Evolutionary conservation across 2,888 invertebrate genomes (phyloP), one percentile per base, ranked within the genome.

Genomic region (Dysmachus trigonus): DNA sequence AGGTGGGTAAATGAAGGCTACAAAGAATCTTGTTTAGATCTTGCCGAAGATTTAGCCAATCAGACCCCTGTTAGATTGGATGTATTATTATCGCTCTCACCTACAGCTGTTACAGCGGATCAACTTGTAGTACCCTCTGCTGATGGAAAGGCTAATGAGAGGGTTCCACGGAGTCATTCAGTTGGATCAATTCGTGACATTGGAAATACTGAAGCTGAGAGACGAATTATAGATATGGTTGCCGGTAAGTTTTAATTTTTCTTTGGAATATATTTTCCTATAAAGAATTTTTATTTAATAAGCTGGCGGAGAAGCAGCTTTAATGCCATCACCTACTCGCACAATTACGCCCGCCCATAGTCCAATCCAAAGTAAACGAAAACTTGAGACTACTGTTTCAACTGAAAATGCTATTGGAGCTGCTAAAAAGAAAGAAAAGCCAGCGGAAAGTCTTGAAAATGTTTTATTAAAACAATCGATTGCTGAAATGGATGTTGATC

Each of bases 1-100:
- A 93, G 93, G 38, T 99, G 99, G 99, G 97, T 99, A 87, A 99
- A 99, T 91, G 94, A 95, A 89, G 96, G 95, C 0, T 97, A 96
- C 90, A 94, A 95, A 88, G 95, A 95, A 47, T 96, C 95, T 72
- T 97, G 98, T 91, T 93, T 98, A 87, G 96, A 96, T 88, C 94
- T 96, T 89, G 96, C 98, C 0, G 97, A 98, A 91, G 96, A 96
- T 89, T 92, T 98, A 88, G 98, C 98, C 31, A 97, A 97, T 89
- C 96, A 97, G 92, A 98, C 98, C 1, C 98, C 98, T 0, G 97
- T 98, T 71, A 94, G 98, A 71, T 93, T 98, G 38, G 98, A 98
- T 92, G 93, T 98, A 86, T 93, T 98, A 88, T 93, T 98, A 87
- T 96, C 97, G 7, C 92, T 98, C 88, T 96, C 97, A 87, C 96